Percentiles rank a stretch among this genome's conserved stretches.
Conservation (phyloP, 2,888 invertebrate species). For the Autographa gamma region DNA sequence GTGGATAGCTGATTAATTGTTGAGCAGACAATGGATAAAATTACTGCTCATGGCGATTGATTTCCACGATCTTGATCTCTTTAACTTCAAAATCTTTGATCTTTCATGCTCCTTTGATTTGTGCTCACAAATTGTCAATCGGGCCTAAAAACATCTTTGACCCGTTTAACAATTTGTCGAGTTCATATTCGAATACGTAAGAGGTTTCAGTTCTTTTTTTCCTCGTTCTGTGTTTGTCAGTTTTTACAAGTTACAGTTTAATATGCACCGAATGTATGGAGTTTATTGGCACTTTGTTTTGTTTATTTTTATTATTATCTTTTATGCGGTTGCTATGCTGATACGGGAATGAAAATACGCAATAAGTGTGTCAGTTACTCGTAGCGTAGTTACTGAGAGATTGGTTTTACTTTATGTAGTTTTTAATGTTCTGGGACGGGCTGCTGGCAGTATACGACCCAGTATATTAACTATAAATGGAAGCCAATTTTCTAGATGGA, state of each 20-base stretch:
- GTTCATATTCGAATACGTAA: too few relatives aligned
- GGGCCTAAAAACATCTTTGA: background rate
- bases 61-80: background rate
- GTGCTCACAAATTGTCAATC: too few relatives aligned
- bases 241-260: constrained; percentile 51
- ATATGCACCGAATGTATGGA: constrained; percentile 42
- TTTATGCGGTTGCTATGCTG: constrained; percentile 41
- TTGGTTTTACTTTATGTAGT: constrained; percentile 46
- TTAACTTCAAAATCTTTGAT: background rate
- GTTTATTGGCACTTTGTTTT: constrained; percentile 55
- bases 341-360: constrained; percentile 48
- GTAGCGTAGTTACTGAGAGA: constrained; percentile 24
- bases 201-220: constrained; percentile 44
- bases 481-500: background rate
- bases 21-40: constrained; percentile 40
- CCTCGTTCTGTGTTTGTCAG: constrained; percentile 61
- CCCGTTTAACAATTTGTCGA: too few relatives aligned
- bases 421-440: constrained; percentile 38
- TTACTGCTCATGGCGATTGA: background rate
- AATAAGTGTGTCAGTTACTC: constrained; percentile 43
- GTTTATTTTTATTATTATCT: constrained; percentile 56
- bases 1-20: constrained; percentile 8
- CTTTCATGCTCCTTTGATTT: too few relatives aligned
- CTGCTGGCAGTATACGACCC: constrained; percentile 20
- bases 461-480: constrained; percentile 5